These are phyloP conservation scores for Pardalotus punctatus DNA, from an alignment of 2,113 vertebrate genomes.

Conservation along the genomic window DNA sequence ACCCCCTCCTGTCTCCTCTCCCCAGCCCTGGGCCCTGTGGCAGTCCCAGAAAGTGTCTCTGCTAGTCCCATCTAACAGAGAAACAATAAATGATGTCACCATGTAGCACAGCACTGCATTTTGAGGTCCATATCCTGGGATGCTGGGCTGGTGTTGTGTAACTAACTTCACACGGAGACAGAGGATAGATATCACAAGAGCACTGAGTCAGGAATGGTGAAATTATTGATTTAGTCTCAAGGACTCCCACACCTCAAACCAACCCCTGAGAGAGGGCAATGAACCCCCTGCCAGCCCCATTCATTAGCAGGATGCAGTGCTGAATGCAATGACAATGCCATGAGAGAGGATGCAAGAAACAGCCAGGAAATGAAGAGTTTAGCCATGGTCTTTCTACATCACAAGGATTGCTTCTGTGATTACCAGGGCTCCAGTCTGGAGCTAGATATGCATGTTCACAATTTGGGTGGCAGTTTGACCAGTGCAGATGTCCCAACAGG, in stretches of 20 bases:
- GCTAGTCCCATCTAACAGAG: not conserved
- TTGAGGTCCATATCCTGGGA: not conserved
- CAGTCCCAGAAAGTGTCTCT: not conserved
- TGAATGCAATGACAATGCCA: not conserved
- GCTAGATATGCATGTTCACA: not conserved
- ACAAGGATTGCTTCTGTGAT: not conserved
- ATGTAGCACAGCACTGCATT: not conserved
- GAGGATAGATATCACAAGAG: not conserved
- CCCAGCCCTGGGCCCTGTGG: not conserved
- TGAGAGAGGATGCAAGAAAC: not conserved
- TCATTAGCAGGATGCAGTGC: not conserved
- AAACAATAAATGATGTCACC: not conserved
- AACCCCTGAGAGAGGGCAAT: not conserved
- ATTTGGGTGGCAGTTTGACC: not conserved
- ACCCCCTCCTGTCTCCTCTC: accelerated
- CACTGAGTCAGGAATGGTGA: not conserved
- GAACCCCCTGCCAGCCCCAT: not conserved
- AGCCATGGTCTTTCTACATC: not conserved
- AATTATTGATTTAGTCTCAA: not conserved
- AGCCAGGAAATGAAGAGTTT: not conserved
- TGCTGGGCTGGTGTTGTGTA: not conserved
- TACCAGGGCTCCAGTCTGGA: not conserved
- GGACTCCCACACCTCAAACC: not conserved
- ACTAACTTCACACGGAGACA: not conserved
- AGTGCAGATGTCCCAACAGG: accelerated